phyloP scores from a whole-genome alignment of 1,140 invertebrate genomes.

The Zaprionus ornatus region DNA sequence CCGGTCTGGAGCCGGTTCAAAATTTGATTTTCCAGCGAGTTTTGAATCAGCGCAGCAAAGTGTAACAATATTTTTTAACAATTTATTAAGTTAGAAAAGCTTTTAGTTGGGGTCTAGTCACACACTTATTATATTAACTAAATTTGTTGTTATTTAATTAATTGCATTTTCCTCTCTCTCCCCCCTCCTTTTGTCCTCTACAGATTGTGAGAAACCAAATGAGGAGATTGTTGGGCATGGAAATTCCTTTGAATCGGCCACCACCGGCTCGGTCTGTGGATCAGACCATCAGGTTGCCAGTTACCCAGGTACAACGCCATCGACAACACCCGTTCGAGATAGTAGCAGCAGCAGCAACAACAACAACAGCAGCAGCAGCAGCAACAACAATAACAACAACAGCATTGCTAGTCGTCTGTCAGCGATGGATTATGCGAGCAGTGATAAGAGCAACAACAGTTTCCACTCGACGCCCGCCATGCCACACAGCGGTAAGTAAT shows the following conservation, averaged over 20 bases:
- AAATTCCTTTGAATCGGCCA: conserved; percentile 89
- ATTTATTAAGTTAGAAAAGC: conserved; percentile 65
- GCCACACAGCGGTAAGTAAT: conserved; percentile 71
- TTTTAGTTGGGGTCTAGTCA: conserved; percentile 53
- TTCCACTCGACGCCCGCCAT: conserved; percentile 62
- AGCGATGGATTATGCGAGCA: conserved; percentile 63
- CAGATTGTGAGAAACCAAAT: conserved; percentile 85
- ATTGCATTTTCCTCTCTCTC: conserved; percentile 40
- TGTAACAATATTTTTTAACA: conserved; percentile 25
- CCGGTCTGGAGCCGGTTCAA: conserved; percentile 13
- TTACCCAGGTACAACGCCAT: conserved; percentile 83
- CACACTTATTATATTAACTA: conserved; percentile 30
- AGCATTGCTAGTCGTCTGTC: conserved; percentile 59
- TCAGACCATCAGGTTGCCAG: conserved; percentile 88
- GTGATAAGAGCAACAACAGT: conserved; percentile 73
- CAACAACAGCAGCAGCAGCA: conserved; percentile 32
- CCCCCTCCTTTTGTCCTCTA: not conserved
- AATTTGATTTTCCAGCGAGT: conserved; percentile 15
- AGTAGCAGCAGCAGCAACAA: conserved; percentile 56
- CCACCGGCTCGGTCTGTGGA: conserved; percentile 86
- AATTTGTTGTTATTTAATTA: conserved; percentile 41
- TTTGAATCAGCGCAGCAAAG: conserved; percentile 12
- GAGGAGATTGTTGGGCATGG: conserved; percentile 86
- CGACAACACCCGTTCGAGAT: conserved; percentile 65
- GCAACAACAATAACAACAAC: conserved; percentile 23